These are phyloP conservation scores for Mesoligia furuncula DNA, from an alignment of 2,888 invertebrate species.

Conservation along the genomic window DNA sequence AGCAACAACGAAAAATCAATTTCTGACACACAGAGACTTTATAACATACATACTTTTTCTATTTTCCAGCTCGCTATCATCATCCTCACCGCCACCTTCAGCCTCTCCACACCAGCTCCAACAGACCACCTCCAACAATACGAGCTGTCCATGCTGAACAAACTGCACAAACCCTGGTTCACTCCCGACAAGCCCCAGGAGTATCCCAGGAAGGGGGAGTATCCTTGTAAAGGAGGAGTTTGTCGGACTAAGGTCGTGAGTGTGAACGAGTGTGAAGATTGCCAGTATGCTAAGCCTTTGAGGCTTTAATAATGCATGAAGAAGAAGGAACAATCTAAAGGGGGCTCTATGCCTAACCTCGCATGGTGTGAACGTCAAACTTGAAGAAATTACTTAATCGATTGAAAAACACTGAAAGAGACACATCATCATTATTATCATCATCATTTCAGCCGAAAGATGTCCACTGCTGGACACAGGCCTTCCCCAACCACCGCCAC, in stretches of 20 bases:
- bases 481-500: too few species aligned
- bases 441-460: too few species aligned
- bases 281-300: slow-evolving; percentile 72
- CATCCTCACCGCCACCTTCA: slow-evolving; percentile 45
- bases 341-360: neutral
- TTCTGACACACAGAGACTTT: neutral
- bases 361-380: neutral
- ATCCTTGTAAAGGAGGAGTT: slow-evolving; percentile 69
- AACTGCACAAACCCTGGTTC: slow-evolving; percentile 76
- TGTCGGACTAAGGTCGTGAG: slow-evolving; percentile 65
- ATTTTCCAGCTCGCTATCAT: slow-evolving; percentile 67
- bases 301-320: slow-evolving; percentile 8
- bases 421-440: too few species aligned
- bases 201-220: slow-evolving; percentile 78
- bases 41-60: neutral
- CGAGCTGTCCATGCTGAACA: slow-evolving; percentile 73
- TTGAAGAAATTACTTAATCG: neutral
- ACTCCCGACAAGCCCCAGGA: slow-evolving; percentile 68
- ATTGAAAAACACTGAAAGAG: too few species aligned
- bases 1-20: neutral
- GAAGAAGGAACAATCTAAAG: too few species aligned
- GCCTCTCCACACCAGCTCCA: slow-evolving; percentile 63
- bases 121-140: slow-evolving; percentile 56
- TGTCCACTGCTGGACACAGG: too few species aligned
- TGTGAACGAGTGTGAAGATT: slow-evolving; percentile 66